Evolutionary conservation across 2,888 invertebrate species (phyloP).

Genomic region (Malthinus seriepunctatus): DNA sequence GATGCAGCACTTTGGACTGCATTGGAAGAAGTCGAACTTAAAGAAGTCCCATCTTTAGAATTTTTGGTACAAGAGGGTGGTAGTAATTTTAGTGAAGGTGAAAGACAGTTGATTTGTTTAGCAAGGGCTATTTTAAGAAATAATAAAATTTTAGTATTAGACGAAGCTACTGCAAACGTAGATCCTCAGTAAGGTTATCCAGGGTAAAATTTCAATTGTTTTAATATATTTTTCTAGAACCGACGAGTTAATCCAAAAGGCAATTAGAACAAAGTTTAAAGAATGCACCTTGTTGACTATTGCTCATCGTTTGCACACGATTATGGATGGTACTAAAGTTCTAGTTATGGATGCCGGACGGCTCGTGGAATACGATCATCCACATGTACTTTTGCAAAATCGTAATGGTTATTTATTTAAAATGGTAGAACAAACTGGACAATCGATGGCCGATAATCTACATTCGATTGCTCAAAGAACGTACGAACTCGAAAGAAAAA

Average conservation of each 20-base stretch:
- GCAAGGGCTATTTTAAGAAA: slow-evolving; percentile 82
- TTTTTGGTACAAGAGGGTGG: slow-evolving; percentile 75
- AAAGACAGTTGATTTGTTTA: slow-evolving; percentile 83
- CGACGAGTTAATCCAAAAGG: slow-evolving; percentile 75
- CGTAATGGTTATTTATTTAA: slow-evolving; percentile 64
- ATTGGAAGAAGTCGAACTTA: slow-evolving; percentile 75
- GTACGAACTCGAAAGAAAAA: no score
- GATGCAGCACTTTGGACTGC: slow-evolving; percentile 78
- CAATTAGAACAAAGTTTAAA: slow-evolving; percentile 73
- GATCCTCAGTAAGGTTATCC: slow-evolving; percentile 69
- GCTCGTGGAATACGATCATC: slow-evolving; percentile 77
- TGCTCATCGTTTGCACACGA: slow-evolving; percentile 79
- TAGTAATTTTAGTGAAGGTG: slow-evolving; percentile 83
- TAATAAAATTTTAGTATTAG: slow-evolving; percentile 79
- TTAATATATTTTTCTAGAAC: slow-evolving; percentile 53
- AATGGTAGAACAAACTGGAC: slow-evolving; percentile 72
- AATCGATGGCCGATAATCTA: slow-evolving; percentile 41
- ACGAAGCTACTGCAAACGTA: slow-evolving; percentile 91
- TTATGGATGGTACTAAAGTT: slow-evolving; percentile 83
- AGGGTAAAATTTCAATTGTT: no score
- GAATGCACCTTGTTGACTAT: slow-evolving; percentile 81
- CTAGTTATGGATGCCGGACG: slow-evolving; percentile 79
- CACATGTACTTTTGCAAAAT: slow-evolving; percentile 67
- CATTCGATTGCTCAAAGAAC: slow-evolving; percentile 33
- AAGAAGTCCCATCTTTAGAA: slow-evolving; percentile 67